Evolutionary conservation across 2,888 invertebrate genomes (phyloP).

Genomic region (Diplazon laetatorius): DNA sequence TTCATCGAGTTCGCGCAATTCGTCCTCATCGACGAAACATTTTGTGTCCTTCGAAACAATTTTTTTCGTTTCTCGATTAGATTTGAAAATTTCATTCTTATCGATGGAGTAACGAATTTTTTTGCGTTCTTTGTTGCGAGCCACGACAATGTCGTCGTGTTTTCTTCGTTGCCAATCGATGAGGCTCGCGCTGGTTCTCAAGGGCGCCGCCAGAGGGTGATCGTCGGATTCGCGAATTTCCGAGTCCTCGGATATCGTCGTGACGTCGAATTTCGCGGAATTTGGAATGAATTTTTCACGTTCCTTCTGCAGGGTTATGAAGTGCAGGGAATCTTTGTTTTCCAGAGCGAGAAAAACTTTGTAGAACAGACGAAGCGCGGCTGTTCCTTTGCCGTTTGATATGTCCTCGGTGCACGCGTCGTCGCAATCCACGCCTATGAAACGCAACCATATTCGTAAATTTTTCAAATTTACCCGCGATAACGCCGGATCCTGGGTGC

Average conservation of each 20-base stretch:
- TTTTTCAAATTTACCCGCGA: conserved; percentile 84
- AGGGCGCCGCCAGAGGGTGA: conserved; percentile 82
- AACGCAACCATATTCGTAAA: conserved; percentile 84
- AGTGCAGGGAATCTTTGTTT: conserved; percentile 84
- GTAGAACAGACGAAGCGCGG: conserved; percentile 85
- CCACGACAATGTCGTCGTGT: conserved; percentile 82
- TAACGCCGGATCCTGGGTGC: conserved; percentile 81
- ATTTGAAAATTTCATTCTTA: not conserved
- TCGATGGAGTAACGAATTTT: conserved; percentile 72
- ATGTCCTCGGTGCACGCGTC: conserved; percentile 83
- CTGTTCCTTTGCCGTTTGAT: conserved; percentile 82
- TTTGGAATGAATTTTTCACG: conserved; percentile 71
- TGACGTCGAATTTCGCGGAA: conserved; percentile 74
- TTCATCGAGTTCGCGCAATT: conserved; percentile 59
- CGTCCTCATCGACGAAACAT: conserved; percentile 14
- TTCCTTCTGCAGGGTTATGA: conserved; percentile 83
- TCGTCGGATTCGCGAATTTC: conserved; percentile 49
- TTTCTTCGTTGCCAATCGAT: conserved; percentile 86
- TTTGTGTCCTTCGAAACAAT: not conserved
- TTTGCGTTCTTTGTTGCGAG: conserved; percentile 82
- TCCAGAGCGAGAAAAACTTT: conserved; percentile 86
- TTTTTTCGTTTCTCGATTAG: conserved; percentile 4
- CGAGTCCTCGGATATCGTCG: conserved; percentile 67
- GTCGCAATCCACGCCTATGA: conserved; percentile 83
- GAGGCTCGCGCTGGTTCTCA: conserved; percentile 83